Evolutionary conservation across 2,888 invertebrate species (phyloP), one percentile per base, ranked within the genome.

Genomic region (Xylocampa areola): DNA sequence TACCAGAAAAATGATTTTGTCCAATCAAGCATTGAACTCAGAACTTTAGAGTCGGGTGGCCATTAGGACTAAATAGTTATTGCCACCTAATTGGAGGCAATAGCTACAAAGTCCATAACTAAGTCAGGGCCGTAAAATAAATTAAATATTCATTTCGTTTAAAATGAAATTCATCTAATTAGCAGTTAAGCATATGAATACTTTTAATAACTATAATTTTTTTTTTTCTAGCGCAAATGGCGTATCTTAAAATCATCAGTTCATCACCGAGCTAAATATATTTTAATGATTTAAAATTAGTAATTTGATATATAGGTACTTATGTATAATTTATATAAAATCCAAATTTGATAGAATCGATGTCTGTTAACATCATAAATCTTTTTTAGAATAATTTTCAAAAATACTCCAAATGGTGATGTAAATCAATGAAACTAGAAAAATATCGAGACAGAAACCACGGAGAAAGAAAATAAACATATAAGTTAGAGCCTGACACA

Each of bases 401-500:
- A 36, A 51, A 29, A 36, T 14, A 50, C 35, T n/a, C n/a, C 51
- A 39, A 47, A 1, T 23, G 61, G 60, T 62, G 64, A 16, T 64
- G 72, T 69, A 44, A 62, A 68, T 70, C 49, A 59, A 2, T 4
- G n/a, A n/a, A 52, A 40, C 47, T 54, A 30, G 33, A 48, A 45
- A 58, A 30, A 60, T 67, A 72, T 69, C 76, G 63, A 62, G 41
- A 36, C 30, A 35, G 21, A 30, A 27, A 14, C 7, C 33, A 51
- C 23, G 0, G 21, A 37, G 45, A 17, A 60, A 66, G 63, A 73
- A 69, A 66, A 71, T 58, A 66, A 74, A 69, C 64, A 41, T 55
- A 68, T 70, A 72, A 75, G 37, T 62, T 57, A 64, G 49, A 69
- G 64, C 52, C 67, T 76, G 77, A 76, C 75, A 67, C 69, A 72